Evolutionary conservation across 2,797 vertebrate species (phyloP), one percentile per base, ranked within the genome.

Genomic region (Furcifer pardalis): DNA sequence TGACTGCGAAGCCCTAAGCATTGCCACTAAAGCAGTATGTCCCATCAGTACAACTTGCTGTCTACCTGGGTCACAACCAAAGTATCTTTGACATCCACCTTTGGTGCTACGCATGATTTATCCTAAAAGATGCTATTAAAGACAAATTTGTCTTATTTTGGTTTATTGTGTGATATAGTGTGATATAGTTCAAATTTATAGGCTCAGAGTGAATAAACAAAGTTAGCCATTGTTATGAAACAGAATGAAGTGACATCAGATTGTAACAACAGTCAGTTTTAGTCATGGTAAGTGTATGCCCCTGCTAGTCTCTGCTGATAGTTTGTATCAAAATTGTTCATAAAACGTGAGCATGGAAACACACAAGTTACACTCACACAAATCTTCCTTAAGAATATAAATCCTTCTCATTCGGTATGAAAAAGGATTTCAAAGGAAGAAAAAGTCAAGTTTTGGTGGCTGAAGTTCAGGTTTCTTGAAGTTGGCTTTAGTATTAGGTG

Each of bases 71-170:
- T 30, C 17, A 37, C 37, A 60, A 9, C 23, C 10, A 77, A 62
- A 79, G 87, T 86, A 77, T 77, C 37, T 0, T 76, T 0, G 23
- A 7, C 81, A 42, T 72, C 25, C 27, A 35, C 15, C 37, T 13
- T 52, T 7, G 30, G 46, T 46, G 15, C 83, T 1, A 0, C 42
- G 0, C 74, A 80, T 85, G 76, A 77, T 82, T 87, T 81, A 80
- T 79, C 84, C 83, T 27, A 0, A 19, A 44, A 49, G 21, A 79
- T 12, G 71, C 78, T 79, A 81, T 87, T 75, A 6, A 68, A 84
- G 72, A 1, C 65, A 6, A 0, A 0, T 4, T 75, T 79, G n/a
- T n/a, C n/a, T n/a, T n/a, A n/a, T n/a, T n/a, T n/a, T n/a, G n/a
- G n/a, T n/a, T n/a, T n/a, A n/a, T n/a, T n/a, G n/a, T n/a, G n/a